phyloP scores from a whole-genome alignment of 1,140 invertebrate genomes.

The Dysdera silvatica region DNA sequence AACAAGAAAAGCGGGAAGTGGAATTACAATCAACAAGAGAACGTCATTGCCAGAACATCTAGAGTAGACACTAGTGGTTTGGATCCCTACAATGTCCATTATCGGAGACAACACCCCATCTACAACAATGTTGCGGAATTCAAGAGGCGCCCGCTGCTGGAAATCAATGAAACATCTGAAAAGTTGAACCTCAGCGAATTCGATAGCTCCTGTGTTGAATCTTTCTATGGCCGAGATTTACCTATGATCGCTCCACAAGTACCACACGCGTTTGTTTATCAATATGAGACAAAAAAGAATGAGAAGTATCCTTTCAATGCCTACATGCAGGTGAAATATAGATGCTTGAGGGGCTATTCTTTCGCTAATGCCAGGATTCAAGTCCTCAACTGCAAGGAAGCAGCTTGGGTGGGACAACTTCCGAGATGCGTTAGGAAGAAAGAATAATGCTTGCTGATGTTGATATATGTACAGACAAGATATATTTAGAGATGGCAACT shows the following conservation, averaged over 20 bases:
- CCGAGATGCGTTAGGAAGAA: conserved; percentile 14
- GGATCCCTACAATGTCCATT: not conserved
- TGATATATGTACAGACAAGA: not conserved
- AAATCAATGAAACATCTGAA: not conserved
- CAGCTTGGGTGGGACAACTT: conserved; percentile 14
- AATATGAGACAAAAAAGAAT: conserved; percentile 26
- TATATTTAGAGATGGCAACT: too few species aligned
- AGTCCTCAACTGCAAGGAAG: conserved; percentile 10
- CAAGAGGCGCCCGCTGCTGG: not conserved
- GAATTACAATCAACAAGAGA: not conserved
- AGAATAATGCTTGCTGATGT: not conserved
- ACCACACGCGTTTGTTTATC: conserved; percentile 18
- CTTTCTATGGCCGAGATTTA: conserved; percentile 1
- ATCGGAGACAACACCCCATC: not conserved
- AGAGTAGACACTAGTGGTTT: conserved; percentile 13
- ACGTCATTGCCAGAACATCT: conserved; percentile 9
- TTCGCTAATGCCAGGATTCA: not conserved
- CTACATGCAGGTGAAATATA: conserved; percentile 26
- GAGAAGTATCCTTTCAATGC: conserved; percentile 6
- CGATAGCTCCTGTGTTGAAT: conserved; percentile 4
- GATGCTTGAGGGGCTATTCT: conserved; percentile 5
- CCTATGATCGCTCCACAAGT: conserved; percentile 10
- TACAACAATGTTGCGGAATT: conserved; percentile 1
- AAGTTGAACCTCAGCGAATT: not conserved
- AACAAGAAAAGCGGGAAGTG: not conserved